Conservation (phyloP, 2,797 vertebrate species). For the Syngnathus acus region DNA sequence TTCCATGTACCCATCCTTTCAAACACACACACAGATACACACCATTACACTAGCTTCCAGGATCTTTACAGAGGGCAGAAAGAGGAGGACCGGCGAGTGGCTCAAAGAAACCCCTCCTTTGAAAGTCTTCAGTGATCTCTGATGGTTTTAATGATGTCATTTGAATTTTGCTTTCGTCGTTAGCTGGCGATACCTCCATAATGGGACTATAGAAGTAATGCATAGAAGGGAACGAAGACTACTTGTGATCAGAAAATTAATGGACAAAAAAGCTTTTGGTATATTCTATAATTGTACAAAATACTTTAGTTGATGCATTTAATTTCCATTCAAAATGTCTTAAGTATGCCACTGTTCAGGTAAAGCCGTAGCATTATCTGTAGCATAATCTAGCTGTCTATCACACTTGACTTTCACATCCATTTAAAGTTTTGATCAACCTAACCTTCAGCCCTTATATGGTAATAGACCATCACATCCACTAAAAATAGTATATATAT, state of each 20-base stretch:
- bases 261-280: background rate
- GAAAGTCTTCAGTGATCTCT: constrained; percentile 25
- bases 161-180: constrained; percentile 56
- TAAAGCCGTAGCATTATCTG: background rate
- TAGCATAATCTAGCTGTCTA: background rate
- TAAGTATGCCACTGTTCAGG: too few species aligned
- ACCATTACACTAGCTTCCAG: constrained; percentile 29
- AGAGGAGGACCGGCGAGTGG: constrained; percentile 17
- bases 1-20: constrained; percentile 36
- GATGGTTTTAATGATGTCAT: constrained; percentile 64
- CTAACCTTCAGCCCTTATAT: too few species aligned
- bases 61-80: constrained; percentile 25
- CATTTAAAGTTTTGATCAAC: too few species aligned
- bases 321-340: background rate
- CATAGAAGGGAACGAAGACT: constrained; percentile 9
- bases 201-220: constrained; percentile 17
- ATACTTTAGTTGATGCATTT: background rate
- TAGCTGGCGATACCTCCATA: constrained; percentile 26
- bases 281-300: background rate
- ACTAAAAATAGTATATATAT: too few species aligned
- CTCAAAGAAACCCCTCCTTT: constrained; percentile 25
- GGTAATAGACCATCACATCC: too few species aligned
- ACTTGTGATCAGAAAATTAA: background rate
- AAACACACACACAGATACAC: constrained; percentile 6
- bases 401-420: background rate